Percentiles rank a stretch among this genome's conserved stretches.
These are phyloP conservation scores for Bombyx mori DNA, from an alignment of 1,140 invertebrate species.

Conservation along the genomic window DNA sequence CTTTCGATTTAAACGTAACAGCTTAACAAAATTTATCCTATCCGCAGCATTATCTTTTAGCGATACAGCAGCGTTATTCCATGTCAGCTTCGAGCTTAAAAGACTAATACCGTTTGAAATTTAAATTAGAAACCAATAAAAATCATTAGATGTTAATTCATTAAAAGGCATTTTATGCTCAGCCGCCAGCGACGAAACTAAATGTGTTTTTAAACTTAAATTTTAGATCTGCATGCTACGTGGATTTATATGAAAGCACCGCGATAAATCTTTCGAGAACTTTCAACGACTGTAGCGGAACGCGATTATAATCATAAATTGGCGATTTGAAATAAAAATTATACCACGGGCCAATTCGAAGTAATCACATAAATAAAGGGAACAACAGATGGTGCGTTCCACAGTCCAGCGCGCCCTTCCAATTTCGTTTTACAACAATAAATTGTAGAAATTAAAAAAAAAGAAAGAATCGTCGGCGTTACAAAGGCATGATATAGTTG, in stretches of 20 bases:
- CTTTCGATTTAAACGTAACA: no score
- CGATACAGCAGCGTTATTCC: no score
- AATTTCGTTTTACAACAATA: slow-evolving; percentile 58
- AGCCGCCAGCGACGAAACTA: no score
- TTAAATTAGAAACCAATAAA: no score
- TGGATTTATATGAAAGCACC: not conserved
- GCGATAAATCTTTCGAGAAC: slow-evolving; percentile 13
- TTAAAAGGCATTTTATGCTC: no score
- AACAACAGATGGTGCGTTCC: slow-evolving; percentile 53
- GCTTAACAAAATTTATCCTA: no score
- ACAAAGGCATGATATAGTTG: slow-evolving; percentile 57
- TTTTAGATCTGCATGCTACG: no score
- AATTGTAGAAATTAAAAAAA: slow-evolving; percentile 44
- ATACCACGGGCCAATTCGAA: slow-evolving; percentile 47
- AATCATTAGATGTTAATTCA: no score
- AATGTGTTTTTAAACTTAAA: no score
- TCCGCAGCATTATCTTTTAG: no score
- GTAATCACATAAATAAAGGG: slow-evolving; percentile 61
- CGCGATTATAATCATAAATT: slow-evolving; percentile 54
- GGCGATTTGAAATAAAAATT: slow-evolving; percentile 58
- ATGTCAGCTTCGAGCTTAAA: no score
- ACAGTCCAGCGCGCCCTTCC: slow-evolving; percentile 11
- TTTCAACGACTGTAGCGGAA: slow-evolving; percentile 14
- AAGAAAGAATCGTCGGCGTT: slow-evolving; percentile 48
- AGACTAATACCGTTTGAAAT: no score